Base-by-base conservation (phyloP, 2,113 vertebrate species). In the Eublepharis macularius region DNA sequence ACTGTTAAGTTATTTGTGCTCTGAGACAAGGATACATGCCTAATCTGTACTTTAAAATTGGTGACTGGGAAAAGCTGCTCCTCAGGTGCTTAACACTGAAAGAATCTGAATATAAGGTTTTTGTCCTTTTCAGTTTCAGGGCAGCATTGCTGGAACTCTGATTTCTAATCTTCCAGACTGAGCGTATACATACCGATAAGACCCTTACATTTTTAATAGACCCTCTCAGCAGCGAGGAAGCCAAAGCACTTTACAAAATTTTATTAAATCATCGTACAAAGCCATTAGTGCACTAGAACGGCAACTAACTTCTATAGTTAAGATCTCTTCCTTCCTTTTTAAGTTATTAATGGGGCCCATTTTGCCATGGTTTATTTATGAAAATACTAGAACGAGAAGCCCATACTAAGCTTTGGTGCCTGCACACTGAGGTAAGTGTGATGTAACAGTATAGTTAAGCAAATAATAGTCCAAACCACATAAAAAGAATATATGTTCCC, bases 281-380 rank as follows among this genome's bases (percentile, higher is more conserved):
- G 77, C 34, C 78, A 75, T 81, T 75, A 81, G 79, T 7, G 14
- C 36, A 41, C 36, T 57, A 43, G 76, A 86, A 76, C 14, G 69
- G 34, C 72, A 76, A 29, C 36, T 76, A 11, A 10, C 36, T 75
- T 29, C 70, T 41, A 26, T 43, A 54, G 85, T 68, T 86, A 76
- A 80, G 70, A 51, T 81, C 60, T 75, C 45, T 43, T 66, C 79
- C 36, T 76, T 66, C 85, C 70, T 86, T 76, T n/a, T 86, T 16
- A 81, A 76, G 60, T 76, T 57, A 86, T 86, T 75, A 75, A 76
- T 81, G 70, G 66, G 49, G 26, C 63, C 72, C 73, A 69, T 43
- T 69, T 81, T 86, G 60, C 36, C 45, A 73, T 86, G 47, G 73
- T 86, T 81, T 86, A 86, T 86, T 86, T 81, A 86, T 86, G 72